These are phyloP conservation scores for Lasioglossum malachurum DNA, from an alignment of 2,888 invertebrate species.

Conservation along the genomic window DNA sequence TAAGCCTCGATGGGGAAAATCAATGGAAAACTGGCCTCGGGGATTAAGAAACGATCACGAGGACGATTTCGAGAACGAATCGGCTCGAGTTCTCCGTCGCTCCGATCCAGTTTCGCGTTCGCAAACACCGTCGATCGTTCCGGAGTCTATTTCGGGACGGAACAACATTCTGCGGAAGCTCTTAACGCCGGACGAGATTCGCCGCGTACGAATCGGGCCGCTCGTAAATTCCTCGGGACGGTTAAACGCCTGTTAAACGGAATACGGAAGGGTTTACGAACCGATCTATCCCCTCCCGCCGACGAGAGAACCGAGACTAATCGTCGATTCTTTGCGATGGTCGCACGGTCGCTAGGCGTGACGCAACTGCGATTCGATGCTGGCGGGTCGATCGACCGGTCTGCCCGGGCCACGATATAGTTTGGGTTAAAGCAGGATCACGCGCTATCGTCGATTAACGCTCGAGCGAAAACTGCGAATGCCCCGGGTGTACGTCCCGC, in stretches of 20 bases:
- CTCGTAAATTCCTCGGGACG: conserved; percentile 33
- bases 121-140: conserved; percentile 29
- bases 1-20: not conserved
- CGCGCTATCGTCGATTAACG: not conserved
- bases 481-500: no score
- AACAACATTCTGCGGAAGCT: conserved; percentile 49
- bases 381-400: not conserved
- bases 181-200: conserved; percentile 17
- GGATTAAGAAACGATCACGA: not conserved
- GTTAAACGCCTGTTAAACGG: conserved; percentile 23
- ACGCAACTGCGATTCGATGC: not conserved
- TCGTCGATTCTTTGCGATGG: not conserved
- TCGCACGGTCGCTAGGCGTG: no score
- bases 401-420: not conserved
- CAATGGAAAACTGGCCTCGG: not conserved
- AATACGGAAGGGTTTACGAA: conserved; percentile 21
- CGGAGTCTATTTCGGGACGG: conserved; percentile 46
- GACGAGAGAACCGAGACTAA: not conserved
- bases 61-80: not conserved
- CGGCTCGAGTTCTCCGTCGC: not conserved
- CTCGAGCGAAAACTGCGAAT: not conserved
- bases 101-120: conserved; percentile 9
- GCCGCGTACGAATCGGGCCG: conserved; percentile 1
- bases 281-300: not conserved
- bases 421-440: not conserved